Base-by-base conservation (phyloP, 2,888 invertebrate species). In the Chymomyza caudatula region DNA sequence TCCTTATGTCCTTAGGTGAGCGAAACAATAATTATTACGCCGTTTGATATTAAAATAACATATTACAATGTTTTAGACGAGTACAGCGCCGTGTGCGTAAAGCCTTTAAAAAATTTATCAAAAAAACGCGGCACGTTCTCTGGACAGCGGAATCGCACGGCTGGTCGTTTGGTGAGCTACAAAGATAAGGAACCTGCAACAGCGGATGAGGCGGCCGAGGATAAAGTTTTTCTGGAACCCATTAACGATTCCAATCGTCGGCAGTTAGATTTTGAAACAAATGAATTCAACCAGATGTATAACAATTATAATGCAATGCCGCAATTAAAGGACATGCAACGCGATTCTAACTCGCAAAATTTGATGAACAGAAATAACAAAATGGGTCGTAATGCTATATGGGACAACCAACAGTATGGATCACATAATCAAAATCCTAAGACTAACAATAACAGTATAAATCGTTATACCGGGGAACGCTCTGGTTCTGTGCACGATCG, bases 1-100 rank as follows among this genome's bases (percentile, higher is more conserved):
- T 42, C 3, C 15, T 65, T 15, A 23, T 67, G 56, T 11, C 59
- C 11, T 56, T 67, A 22, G 67, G 67, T 67, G 19, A 22, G 63
- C 44, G n/a, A n/a, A n/a, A n/a, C n/a, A n/a, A n/a, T n/a, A n/a
- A n/a, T n/a, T 37, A 19, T 15, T 4, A 8, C 13, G 2, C 1
- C 8, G 3, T 4, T 37, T 37, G 11, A 37, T 0, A 8, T 37
- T 37, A 37, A 1, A 37, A 37, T 2, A 37, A 37, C 11, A 11
- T 4, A 11, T 37, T 37, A 11, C 29, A n/a, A n/a, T n/a, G n/a
- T n/a, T n/a, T n/a, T n/a, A 37, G 29, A 37, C 29, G 29, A 37
- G 11, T 37, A 37, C 5, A 37, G 3, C 29, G 11, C 8, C 1
- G 8, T 37, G 29, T 37, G 29, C 29, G 29, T 37, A 0, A 37